phyloP scores from a whole-genome alignment of 2,113 vertebrate genomes.

The Nycticebus coucang region DNA sequence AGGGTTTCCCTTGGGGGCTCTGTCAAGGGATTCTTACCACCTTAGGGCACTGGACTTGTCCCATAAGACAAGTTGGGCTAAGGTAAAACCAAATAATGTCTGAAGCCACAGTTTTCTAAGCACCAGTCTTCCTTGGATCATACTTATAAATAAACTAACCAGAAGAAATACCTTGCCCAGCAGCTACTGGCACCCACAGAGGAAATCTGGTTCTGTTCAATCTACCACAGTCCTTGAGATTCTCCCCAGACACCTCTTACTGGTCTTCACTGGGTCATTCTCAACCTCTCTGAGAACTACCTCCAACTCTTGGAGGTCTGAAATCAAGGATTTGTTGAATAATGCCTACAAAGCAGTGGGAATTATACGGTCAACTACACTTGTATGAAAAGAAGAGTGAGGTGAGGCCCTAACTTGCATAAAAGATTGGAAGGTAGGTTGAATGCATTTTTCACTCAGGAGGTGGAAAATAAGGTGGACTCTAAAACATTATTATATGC shows the following conservation, averaged over 20 bases:
- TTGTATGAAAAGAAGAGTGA: neutral
- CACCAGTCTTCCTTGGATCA: neutral
- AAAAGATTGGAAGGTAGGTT: neutral
- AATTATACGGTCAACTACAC: neutral
- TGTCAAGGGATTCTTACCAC: neutral
- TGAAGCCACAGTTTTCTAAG: neutral
- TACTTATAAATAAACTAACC: neutral
- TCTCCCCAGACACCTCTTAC: neutral
- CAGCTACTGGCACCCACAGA: neutral
- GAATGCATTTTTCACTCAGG: constrained; percentile 14
- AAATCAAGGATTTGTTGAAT: constrained; percentile 42
- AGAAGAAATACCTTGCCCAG: neutral
- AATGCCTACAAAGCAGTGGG: neutral
- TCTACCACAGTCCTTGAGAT: neutral
- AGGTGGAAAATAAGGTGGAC: neutral
- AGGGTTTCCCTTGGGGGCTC: neutral
- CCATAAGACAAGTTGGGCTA: neutral
- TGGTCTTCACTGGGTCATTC: neutral
- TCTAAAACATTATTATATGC: neutral
- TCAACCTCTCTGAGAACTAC: neutral
- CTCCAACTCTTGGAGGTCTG: neutral
- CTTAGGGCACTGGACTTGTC: neutral
- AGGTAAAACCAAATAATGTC: neutral
- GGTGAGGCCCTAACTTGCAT: neutral
- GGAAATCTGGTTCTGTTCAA: neutral